Evolutionary conservation across 1,140 invertebrate species (phyloP).

Genomic region (Drosophila pruinosa): DNA sequence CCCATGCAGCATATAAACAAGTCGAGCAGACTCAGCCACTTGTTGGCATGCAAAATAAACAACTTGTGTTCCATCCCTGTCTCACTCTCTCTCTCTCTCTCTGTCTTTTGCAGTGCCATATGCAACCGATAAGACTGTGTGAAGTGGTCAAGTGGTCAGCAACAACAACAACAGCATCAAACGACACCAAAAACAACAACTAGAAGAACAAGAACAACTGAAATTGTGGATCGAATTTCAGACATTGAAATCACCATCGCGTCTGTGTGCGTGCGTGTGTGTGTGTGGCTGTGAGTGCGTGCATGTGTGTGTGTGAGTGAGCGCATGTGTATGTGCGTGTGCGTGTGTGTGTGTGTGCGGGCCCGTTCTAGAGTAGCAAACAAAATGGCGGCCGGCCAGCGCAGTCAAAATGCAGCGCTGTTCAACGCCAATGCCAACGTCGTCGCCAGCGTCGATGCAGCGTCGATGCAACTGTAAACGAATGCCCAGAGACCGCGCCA

Average conservation of each 20-base stretch:
- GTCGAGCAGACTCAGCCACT: too few relatives aligned
- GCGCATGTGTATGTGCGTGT: not conserved
- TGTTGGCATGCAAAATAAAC: too few relatives aligned
- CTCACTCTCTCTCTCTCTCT: not conserved
- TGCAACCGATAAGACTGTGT: conserved; percentile 78
- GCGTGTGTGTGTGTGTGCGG: conserved; percentile 14
- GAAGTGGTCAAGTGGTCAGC: conserved; percentile 64
- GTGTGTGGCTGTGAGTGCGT: conserved; percentile 30
- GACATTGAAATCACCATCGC: not conserved
- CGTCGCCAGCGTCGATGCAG: not conserved
- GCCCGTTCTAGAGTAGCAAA: conserved; percentile 3
- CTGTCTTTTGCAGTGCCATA: conserved; percentile 61
- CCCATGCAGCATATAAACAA: too few relatives aligned
- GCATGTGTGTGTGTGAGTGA: not conserved
- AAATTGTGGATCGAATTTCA: not conserved
- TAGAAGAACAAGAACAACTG: not conserved
- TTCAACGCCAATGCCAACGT: conserved; percentile 5
- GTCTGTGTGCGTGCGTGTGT: conserved; percentile 1
- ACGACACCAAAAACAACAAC: not conserved
- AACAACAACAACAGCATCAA: conserved; percentile 20
- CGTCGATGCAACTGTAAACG: conserved; percentile 22
- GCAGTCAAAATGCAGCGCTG: conserved; percentile 39
- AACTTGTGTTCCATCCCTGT: not conserved
- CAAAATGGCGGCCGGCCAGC: conserved; percentile 56
- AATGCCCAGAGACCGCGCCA: conserved; percentile 21